A percentile compares a stretch with the other conserved stretches of the same genome.
Evolutionary conservation across 2,888 invertebrate genomes (phyloP).

Genomic region (Leptopilina drosophilae): DNA sequence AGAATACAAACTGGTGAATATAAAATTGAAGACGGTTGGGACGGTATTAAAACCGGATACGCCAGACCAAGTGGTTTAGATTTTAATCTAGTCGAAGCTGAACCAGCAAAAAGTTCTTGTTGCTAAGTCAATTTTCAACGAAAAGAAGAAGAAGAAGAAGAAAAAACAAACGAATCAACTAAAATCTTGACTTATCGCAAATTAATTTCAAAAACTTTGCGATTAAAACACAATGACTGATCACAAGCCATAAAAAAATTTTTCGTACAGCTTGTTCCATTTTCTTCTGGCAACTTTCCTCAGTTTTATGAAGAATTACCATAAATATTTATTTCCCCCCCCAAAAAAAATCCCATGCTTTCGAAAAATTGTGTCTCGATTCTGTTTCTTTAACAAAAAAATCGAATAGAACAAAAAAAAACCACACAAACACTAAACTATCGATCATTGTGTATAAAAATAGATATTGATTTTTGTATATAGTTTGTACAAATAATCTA

Average conservation of each 20-base stretch:
- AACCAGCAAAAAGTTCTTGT: constrained; percentile 92
- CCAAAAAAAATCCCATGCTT: too few relatives aligned
- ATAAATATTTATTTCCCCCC: too few relatives aligned
- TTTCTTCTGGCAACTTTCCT: background rate
- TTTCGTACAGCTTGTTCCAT: background rate
- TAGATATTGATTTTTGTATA: constrained; percentile 61
- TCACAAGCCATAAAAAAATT: constrained; percentile 12
- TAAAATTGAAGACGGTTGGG: constrained; percentile 96
- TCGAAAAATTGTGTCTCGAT: too few relatives aligned
- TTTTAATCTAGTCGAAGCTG: constrained; percentile 92
- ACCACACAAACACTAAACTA: constrained; percentile 33
- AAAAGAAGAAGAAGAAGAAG: background rate
- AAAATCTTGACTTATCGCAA: constrained; percentile 19
- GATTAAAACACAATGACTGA: constrained; percentile 37
- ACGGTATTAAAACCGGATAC: constrained; percentile 96
- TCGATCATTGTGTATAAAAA: constrained; percentile 49
- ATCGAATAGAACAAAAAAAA: background rate
- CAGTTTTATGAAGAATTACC: background rate
- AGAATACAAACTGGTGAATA: constrained; percentile 95
- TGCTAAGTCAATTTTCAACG: constrained; percentile 79
- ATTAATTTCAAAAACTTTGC: background rate
- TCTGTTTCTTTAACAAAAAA: constrained; percentile 15
- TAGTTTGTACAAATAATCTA: constrained; percentile 59
- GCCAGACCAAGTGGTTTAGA: constrained; percentile 89
- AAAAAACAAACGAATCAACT: too few relatives aligned